Percentiles rank a stretch among this genome's conserved stretches.
These are phyloP conservation scores for Glareola pratincola DNA, from an alignment of 2,113 vertebrate genomes.

Conservation along the genomic window DNA sequence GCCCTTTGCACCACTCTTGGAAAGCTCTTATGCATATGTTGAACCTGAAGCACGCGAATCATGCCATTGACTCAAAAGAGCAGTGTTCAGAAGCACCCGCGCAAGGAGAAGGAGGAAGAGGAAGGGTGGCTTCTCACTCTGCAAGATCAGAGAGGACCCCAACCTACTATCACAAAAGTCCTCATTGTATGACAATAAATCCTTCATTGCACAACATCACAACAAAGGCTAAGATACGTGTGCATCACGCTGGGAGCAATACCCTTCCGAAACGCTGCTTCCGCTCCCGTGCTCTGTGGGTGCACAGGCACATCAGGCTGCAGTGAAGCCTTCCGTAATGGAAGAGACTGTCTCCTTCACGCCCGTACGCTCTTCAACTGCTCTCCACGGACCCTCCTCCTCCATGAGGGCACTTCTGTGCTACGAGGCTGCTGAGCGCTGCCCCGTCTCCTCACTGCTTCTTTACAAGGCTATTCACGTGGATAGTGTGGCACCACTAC, in stretches of 20 bases:
- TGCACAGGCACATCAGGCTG: background rate
- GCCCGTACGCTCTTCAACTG: rapidly evolving
- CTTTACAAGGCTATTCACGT: background rate
- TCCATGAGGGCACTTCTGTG: background rate
- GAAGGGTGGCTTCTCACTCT: background rate
- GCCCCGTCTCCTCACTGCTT: background rate
- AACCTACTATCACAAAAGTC: background rate
- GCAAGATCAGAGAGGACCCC: background rate
- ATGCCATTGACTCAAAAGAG: background rate
- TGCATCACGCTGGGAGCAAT: background rate
- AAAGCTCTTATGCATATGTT: background rate
- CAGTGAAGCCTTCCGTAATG: background rate
- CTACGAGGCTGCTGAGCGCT: background rate
- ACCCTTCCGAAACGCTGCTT: background rate
- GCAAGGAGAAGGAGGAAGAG: background rate
- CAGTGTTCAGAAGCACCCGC: background rate
- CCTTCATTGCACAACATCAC: background rate
- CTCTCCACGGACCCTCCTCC: background rate
- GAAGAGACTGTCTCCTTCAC: background rate
- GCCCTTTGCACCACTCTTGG: background rate
- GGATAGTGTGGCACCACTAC: background rate
- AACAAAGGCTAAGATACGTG: background rate
- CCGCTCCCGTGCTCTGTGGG: background rate
- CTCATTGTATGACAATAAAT: background rate
- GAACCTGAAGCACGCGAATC: background rate